phyloP scores from a whole-genome alignment of 2,888 invertebrate species.

The Antitype chi region DNA sequence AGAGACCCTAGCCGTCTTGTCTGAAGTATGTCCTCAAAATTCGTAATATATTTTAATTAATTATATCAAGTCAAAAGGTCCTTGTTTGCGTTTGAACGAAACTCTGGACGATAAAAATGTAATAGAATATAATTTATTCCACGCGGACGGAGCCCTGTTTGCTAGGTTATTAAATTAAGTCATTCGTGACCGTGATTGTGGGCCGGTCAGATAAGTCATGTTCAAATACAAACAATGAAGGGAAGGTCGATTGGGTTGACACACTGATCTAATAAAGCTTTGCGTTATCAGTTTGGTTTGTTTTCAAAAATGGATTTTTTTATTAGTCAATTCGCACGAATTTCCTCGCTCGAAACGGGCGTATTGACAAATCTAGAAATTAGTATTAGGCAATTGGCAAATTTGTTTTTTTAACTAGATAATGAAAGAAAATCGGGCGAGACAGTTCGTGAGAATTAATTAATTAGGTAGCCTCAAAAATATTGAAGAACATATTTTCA shows the following conservation, averaged over 20 bases:
- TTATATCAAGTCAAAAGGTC: constrained; percentile 14
- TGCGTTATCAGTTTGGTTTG: constrained; percentile 9
- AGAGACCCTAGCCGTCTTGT: neutral
- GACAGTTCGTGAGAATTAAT: too few relatives aligned
- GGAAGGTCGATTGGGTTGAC: constrained; percentile 23
- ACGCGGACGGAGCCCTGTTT: constrained; percentile 20
- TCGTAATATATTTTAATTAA: constrained; percentile 8
- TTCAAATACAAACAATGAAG: constrained; percentile 30
- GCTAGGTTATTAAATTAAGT: constrained; percentile 47
- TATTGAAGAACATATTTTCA: too few relatives aligned
- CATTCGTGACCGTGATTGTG: constrained; percentile 45
- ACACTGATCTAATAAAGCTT: constrained; percentile 32
- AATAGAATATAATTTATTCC: constrained; percentile 47
- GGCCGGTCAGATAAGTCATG: constrained; percentile 34
- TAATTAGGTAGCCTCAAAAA: too few relatives aligned
- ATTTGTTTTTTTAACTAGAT: too few relatives aligned
- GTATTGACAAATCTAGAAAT: too few relatives aligned
- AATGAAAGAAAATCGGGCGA: too few relatives aligned
- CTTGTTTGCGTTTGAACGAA: constrained; percentile 7
- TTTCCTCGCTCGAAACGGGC: too few relatives aligned
- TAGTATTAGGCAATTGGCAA: too few relatives aligned
- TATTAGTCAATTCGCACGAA: too few relatives aligned
- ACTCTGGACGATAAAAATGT: constrained; percentile 32
- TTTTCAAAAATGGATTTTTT: neutral
- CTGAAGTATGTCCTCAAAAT: constrained; percentile 12